Evolutionary conservation across 2,113 vertebrate species (phyloP).

Genomic region (Dipodomys stephensi): DNA sequence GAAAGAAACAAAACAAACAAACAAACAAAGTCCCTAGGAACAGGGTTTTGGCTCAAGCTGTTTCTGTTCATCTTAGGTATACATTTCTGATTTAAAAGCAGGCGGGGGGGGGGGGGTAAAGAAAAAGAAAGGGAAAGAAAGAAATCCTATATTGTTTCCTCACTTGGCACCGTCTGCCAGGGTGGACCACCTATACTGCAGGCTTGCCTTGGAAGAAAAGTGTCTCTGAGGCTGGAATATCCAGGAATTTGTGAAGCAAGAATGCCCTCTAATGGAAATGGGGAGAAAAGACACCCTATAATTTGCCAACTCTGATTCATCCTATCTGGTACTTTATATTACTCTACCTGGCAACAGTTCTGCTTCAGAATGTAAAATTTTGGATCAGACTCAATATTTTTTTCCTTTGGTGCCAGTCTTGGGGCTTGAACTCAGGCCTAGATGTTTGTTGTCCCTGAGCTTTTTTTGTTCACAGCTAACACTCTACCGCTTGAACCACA

Average conservation of each 20-base stretch:
- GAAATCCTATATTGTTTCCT: constrained; percentile 86
- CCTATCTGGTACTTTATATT: background rate
- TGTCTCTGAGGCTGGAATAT: constrained; percentile 58
- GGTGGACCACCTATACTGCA: constrained; percentile 87
- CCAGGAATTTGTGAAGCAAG: constrained; percentile 81
- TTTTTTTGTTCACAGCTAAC: too few species aligned
- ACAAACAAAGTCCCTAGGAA: constrained; percentile 58
- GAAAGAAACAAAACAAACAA: constrained; percentile 32
- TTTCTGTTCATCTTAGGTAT: constrained; percentile 82
- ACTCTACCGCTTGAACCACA: too few species aligned
- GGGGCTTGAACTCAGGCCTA: too few species aligned
- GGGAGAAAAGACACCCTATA: background rate
- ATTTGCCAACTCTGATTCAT: background rate
- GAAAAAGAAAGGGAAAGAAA: constrained; percentile 40
- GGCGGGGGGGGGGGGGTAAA: background rate
- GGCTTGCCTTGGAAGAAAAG: constrained; percentile 75
- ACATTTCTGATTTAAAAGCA: constrained; percentile 76
- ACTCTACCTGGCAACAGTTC: background rate
- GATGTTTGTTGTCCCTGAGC: too few species aligned
- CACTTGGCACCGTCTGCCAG: constrained; percentile 77
- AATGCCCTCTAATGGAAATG: constrained; percentile 83
- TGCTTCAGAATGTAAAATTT: background rate
- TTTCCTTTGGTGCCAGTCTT: background rate
- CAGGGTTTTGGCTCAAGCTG: constrained; percentile 71
- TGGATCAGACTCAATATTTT: background rate